Percentiles rank a stretch among this genome's conserved stretches.
Conservation (phyloP, 2,113 vertebrate species). For the Chiloscyllium plagiosum region DNA sequence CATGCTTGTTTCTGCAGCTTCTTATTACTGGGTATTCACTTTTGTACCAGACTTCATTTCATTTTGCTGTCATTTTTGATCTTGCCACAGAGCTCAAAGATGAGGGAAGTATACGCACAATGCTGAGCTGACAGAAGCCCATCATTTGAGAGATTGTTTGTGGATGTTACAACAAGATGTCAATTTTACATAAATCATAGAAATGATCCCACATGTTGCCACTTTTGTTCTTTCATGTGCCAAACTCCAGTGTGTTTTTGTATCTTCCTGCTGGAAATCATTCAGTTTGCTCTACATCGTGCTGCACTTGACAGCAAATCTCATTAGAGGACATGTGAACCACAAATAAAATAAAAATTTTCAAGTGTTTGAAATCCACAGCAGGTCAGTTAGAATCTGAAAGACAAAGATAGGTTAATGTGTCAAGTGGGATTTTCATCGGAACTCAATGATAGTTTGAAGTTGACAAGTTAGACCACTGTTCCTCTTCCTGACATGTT, state of each 20-base stretch:
- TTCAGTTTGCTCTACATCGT: neutral
- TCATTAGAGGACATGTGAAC: slow-evolving; percentile 8
- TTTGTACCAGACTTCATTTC: slow-evolving; percentile 23
- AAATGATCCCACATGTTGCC: slow-evolving; percentile 18
- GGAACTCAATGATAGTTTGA: slow-evolving; percentile 14
- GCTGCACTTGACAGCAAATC: slow-evolving; percentile 1
- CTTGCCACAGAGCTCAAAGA: slow-evolving; percentile 38
- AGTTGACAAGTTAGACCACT: neutral
- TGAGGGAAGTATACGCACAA: slow-evolving; percentile 32
- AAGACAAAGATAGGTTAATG: neutral
- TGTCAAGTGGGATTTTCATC: slow-evolving; percentile 31
- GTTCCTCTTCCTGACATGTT: neutral
- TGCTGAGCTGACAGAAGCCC: slow-evolving; percentile 40
- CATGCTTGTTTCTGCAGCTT: slow-evolving; percentile 1
- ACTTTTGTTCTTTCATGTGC: slow-evolving; percentile 18
- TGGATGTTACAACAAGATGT: slow-evolving; percentile 39
- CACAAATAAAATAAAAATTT: slow-evolving; percentile 19
- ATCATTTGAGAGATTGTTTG: slow-evolving; percentile 45
- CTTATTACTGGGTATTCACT: slow-evolving; percentile 40
- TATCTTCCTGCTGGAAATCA: neutral
- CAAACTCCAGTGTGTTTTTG: slow-evolving; percentile 3
- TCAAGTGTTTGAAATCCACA: slow-evolving; percentile 17
- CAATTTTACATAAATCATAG: slow-evolving; percentile 37
- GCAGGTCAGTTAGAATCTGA: slow-evolving; percentile 20
- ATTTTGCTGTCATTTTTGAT: slow-evolving; percentile 43